Evolutionary conservation across 2,888 invertebrate genomes (phyloP), one percentile per base, ranked within the genome.

Genomic region (Drosophila nr. fundita): DNA sequence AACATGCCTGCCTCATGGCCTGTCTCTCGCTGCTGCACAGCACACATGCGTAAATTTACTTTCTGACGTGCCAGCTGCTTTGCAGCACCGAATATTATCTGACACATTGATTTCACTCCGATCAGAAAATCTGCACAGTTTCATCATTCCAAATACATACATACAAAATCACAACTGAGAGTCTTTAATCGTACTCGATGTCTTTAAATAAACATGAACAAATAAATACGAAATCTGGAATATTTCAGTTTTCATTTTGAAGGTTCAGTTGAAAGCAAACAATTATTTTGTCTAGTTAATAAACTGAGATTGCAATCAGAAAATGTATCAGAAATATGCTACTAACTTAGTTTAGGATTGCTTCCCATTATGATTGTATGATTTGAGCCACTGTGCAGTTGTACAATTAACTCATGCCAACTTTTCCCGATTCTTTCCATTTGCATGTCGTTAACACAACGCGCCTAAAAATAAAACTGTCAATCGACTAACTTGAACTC

Each of bases 21-120:
- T 58, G 59, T 27, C 53, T 58, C 63, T 60, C 70, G 71, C 68
- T 67, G 66, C 49, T 76, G 73, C 68, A 48, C 80, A 68, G 85
- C 79, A n/a, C n/a, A 29, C n/a, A 77, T 86, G 68, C 76, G 75
- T 72, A 79, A 76, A 85, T 80, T 87, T 75, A 85, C 68, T 69
- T 73, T 36, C n/a, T 68, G 73, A 76, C 55, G 60, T 55, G 61
- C 24, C 75, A 59, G 42, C 27, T 58, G 73, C 58, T 62, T 40
- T 50, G 38, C 27, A 21, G 30, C 13, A 27, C 11, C 10, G 36
- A 32, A 62, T n/a, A 52, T 34, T 52, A 36, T 4, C 32, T 4
- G 2, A 45, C 70, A 62, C 70, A 63, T 34, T 70, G 66, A 30
- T 27, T 36, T 7, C 32, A 55, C 18, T 18, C 2, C 11, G 6